phyloP scores from a whole-genome alignment of 2,888 invertebrate genomes.

The Archips xylosteana region DNA sequence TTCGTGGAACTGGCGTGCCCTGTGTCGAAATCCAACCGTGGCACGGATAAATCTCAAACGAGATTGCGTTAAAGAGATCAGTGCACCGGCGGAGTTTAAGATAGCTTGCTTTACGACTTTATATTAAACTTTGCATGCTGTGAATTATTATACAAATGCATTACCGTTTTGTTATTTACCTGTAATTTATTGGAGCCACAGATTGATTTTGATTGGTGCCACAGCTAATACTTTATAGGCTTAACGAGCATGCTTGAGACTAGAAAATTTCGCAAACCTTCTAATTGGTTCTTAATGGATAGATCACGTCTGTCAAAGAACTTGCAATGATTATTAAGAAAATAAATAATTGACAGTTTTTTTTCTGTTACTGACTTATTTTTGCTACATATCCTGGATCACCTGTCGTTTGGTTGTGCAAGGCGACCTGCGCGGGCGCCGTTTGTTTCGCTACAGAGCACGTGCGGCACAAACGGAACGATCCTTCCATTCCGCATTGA shows the following conservation, averaged over 20 bases:
- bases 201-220: constrained; percentile 53
- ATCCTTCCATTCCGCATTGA: constrained; percentile 57
- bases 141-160: constrained; percentile 49
- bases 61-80: constrained; percentile 62
- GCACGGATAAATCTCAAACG: constrained; percentile 63
- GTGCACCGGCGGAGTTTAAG: constrained; percentile 48
- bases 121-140: constrained; percentile 47
- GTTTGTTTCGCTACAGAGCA: constrained; percentile 50
- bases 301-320: constrained; percentile 13
- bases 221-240: constrained; percentile 37
- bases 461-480: constrained; percentile 57
- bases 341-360: constrained; percentile 11
- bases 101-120: constrained; percentile 47
- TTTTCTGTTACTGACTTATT: neutral
- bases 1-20: constrained; percentile 61
- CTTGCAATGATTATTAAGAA: neutral
- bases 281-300: constrained; percentile 22
- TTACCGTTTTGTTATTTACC: constrained; percentile 46
- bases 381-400: constrained; percentile 46
- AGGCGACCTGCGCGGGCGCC: constrained; percentile 43
- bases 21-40: constrained; percentile 62
- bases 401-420: constrained; percentile 59
- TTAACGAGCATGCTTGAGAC: constrained; percentile 16
- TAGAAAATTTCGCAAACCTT: constrained; percentile 12
- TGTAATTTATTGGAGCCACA: constrained; percentile 49